These are phyloP conservation scores for Micromys minutus DNA, from an alignment of 2,113 vertebrate genomes.

Conservation along the genomic window DNA sequence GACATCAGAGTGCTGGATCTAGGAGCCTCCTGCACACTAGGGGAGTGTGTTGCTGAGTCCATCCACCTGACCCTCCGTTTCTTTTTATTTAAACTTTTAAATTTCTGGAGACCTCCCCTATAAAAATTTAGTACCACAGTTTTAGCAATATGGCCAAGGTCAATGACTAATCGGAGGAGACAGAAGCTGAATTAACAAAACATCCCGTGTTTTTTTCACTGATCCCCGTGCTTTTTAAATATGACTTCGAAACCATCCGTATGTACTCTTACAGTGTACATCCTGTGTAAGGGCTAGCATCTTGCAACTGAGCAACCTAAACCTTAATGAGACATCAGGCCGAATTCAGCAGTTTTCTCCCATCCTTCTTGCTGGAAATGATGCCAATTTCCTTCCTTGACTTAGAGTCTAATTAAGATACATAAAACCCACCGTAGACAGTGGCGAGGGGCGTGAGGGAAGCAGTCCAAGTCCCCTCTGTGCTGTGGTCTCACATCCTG, in stretches of 20 bases:
- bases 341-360: constrained; percentile 6
- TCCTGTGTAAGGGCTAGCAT: neutral
- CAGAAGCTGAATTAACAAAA: neutral
- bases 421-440: neutral
- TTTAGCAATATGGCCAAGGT: neutral
- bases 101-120: neutral
- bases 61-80: neutral
- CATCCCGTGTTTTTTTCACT: constrained; percentile 4
- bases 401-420: constrained; percentile 64
- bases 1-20: no score
- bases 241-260: neutral
- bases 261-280: no score
- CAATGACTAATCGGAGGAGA: constrained; percentile 6
- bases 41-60: neutral
- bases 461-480: constrained; percentile 47
- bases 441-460: neutral
- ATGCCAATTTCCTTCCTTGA: constrained; percentile 61
- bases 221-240: neutral
- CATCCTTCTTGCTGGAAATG: constrained; percentile 27
- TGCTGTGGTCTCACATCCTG: neutral
- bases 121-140: constrained; percentile 34
- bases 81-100: constrained; percentile 30
- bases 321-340: constrained; percentile 25
- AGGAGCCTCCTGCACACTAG: no score
- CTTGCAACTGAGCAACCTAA: constrained; percentile 26